phyloP scores from a whole-genome alignment of 2,113 vertebrate genomes.

The Caloenas nicobarica region DNA sequence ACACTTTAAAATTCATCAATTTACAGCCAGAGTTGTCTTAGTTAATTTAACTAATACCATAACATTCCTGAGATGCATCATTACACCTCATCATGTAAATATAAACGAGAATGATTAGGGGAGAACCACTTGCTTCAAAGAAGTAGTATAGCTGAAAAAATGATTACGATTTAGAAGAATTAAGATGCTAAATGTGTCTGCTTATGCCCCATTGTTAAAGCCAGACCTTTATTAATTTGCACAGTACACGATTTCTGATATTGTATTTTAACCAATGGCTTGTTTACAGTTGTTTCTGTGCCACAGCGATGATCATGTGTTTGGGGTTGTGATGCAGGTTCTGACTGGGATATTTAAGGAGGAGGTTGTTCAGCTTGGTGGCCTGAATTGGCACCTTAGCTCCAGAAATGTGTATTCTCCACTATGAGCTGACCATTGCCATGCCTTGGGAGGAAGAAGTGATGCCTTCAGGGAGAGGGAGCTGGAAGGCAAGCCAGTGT shows the following conservation, averaged over 20 bases:
- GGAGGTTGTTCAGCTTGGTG: background rate
- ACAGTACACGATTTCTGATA: background rate
- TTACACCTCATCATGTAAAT: constrained; percentile 63
- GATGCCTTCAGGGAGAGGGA: background rate
- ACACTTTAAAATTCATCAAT: constrained; percentile 61
- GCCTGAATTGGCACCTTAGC: background rate
- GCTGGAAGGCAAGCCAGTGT: background rate
- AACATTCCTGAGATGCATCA: constrained; percentile 56
- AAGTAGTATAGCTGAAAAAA: constrained; percentile 32
- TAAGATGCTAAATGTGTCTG: background rate
- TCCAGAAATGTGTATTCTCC: background rate
- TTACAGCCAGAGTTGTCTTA: constrained; percentile 60
- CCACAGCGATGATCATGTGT: accelerated
- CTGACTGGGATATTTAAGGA: background rate
- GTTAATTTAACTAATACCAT: constrained; percentile 61
- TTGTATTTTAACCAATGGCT: background rate
- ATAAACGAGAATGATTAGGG: constrained; percentile 49
- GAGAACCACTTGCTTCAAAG: background rate
- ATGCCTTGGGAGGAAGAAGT: background rate
- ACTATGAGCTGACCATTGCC: background rate
- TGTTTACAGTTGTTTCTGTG: background rate
- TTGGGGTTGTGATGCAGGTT: background rate
- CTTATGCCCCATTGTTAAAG: background rate
- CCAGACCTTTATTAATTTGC: background rate
- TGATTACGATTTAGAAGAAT: constrained; percentile 14